Percentiles rank a stretch among this genome's conserved stretches.
phyloP scores from a whole-genome alignment of 37 sponge, comb jelly and placozoan genomes.

The Bolinopsis microptera region DNA sequence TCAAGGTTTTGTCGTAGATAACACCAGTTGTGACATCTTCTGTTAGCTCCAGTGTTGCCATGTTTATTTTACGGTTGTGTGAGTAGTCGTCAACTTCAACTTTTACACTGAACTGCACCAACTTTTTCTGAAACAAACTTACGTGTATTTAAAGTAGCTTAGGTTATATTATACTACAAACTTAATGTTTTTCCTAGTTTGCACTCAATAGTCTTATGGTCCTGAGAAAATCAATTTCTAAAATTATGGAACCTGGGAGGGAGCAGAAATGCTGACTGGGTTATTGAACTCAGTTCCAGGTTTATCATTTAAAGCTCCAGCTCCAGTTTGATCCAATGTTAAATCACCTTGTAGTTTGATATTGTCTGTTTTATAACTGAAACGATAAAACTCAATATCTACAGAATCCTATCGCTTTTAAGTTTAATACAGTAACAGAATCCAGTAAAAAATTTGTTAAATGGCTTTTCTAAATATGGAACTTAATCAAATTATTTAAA shows the following conservation, averaged over 20 bases:
- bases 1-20: not conserved
- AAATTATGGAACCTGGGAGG: not conserved
- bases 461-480: too few species aligned
- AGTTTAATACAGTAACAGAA: too few species aligned
- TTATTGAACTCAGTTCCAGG: not conserved
- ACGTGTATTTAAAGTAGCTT: too few species aligned
- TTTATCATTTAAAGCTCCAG: not conserved
- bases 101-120: not conserved
- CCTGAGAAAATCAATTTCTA: too few species aligned
- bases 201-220: too few species aligned
- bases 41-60: not conserved
- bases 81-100: conserved; percentile 19
- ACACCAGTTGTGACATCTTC: not conserved
- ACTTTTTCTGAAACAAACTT: conserved; percentile 11
- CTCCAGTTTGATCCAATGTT: not conserved
- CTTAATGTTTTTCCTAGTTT: too few species aligned
- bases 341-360: not conserved
- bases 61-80: not conserved
- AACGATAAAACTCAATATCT: too few species aligned
- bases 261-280: not conserved
- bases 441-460: too few species aligned
- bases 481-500: too few species aligned
- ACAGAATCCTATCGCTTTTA: too few species aligned
- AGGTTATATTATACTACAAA: too few species aligned
- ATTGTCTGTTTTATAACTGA: not conserved